Conservation (phyloP, 2,113 vertebrate genomes). For the Euleptes europaea region DNA sequence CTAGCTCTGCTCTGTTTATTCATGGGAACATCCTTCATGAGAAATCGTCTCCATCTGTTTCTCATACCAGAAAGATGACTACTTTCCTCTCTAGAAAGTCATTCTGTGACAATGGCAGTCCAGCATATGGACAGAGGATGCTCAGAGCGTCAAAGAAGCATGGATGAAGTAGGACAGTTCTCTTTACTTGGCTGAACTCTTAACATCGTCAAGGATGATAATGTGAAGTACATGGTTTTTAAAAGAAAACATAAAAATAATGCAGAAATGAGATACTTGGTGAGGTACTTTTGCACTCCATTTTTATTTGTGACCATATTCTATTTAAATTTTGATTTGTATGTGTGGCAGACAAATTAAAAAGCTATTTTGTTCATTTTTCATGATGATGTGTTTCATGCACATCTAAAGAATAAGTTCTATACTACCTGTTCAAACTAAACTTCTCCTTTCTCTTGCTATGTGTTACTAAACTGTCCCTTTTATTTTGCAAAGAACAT, state of each 20-base stretch:
- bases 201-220: neutral
- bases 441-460: slow-evolving; percentile 39
- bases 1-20: neutral
- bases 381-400: neutral
- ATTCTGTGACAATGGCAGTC: neutral
- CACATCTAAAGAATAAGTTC: neutral
- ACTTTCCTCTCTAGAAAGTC: neutral
- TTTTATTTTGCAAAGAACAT: slow-evolving; percentile 62
- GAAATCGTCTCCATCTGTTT: neutral
- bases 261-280: neutral
- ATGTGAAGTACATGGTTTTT: neutral
- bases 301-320: neutral
- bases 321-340: neutral
- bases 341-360: neutral
- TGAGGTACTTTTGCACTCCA: neutral
- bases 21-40: neutral
- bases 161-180: neutral
- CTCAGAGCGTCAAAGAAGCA: neutral
- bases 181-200: neutral
- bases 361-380: neutral
- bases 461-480: slow-evolving; percentile 43
- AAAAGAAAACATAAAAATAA: neutral
- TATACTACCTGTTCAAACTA: slow-evolving; percentile 4
- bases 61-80: neutral
- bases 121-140: neutral